Evolutionary conservation across 2,797 vertebrate species (phyloP).

Genomic region (Cossypha polioptera): DNA sequence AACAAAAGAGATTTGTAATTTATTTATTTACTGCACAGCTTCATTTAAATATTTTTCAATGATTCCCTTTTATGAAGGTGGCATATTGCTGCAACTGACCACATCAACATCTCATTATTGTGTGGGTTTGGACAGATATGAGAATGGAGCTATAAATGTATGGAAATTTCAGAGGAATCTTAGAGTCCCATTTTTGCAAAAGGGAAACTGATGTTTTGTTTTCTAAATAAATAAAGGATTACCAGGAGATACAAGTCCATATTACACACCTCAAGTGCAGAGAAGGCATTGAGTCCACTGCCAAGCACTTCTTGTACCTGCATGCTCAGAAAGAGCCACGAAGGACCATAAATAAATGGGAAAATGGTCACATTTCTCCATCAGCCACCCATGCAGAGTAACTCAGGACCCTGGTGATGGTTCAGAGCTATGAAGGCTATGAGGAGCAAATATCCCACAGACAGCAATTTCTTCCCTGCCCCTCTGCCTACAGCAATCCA

Average conservation of each 20-base stretch:
- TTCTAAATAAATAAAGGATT: neutral
- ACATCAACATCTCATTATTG: neutral
- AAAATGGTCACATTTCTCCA: neutral
- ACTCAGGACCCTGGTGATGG: neutral
- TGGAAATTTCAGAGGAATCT: neutral
- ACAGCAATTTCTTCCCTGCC: neutral
- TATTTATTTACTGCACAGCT: slow-evolving; percentile 18
- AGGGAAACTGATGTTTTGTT: neutral
- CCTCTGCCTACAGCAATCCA: neutral
- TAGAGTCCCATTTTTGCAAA: neutral
- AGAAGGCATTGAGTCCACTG: neutral
- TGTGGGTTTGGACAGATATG: neutral
- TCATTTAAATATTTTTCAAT: neutral
- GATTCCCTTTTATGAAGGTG: neutral
- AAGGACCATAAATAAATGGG: neutral
- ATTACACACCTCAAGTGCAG: neutral
- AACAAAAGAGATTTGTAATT: slow-evolving; percentile 28
- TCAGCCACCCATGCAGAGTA: neutral
- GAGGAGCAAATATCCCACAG: neutral
- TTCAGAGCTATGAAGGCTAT: neutral
- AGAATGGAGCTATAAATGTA: rapidly evolving
- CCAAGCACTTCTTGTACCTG: neutral
- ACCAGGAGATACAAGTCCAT: neutral
- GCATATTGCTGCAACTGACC: neutral
- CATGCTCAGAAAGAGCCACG: neutral